Base-by-base conservation (phyloP, 1,140 invertebrate genomes). In the Danaus melanippus region DNA sequence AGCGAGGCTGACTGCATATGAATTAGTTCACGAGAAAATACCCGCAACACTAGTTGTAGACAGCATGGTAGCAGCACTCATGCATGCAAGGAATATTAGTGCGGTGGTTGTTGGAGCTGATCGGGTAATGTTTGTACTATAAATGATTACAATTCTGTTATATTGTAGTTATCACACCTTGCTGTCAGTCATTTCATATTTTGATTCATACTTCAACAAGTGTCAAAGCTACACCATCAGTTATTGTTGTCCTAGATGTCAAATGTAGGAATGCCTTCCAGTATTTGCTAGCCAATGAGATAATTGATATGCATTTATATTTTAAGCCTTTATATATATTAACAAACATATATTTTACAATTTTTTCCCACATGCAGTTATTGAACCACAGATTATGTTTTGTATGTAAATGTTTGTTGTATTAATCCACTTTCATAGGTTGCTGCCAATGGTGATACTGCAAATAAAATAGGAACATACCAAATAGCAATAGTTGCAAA, bases 381-480 rank as follows among this genome's bases (percentile, higher is more conserved):
- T 5, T 7, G 21, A 32, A 32, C 21, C 21, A 2, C 21, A 32
- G 7, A 0, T 32, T 32, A 32, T 32, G 21, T 32, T 32, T 32
- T 32, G 7, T 32, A 32, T 32, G 21, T 32, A 32, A 32, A 32
- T 32, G 21, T 5, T 32, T 7, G 2, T 32, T 32, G 21, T 32
- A 32, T 52, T 11, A n/a, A 44, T 60, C 11, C 12, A 42, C 43
- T 56, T 15, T 66, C 60, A 10, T 53, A 92, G 91, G 90, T 98
- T 21, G 96, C 94, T 10, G 90, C 92, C 1, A 99, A 99, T 88
- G 98, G 98, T 2, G 98, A 99, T 82, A 99, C 98, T 2, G 98
- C 98, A 0, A 99, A 99, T 80, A 99, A 99, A 92, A 98, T 99
- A 79, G 98, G 98, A 62, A 99, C 98, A 12, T 99, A 98, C 83